Base-by-base conservation (phyloP, 30 jellyfish, hydroid and myxozoan genomes). In the Hydra vulgaris region DNA sequence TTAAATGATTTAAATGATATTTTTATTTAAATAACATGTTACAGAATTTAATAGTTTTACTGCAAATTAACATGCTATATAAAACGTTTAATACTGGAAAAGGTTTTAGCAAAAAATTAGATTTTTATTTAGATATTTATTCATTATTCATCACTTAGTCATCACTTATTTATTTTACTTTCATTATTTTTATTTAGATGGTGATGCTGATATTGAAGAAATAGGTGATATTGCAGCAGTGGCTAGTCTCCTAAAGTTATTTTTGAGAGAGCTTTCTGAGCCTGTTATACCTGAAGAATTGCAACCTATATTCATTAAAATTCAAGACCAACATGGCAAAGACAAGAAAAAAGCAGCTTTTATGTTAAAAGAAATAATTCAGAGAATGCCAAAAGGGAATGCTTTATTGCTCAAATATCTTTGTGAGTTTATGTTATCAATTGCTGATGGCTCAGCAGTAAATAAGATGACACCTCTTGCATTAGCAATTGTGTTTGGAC, bases 401-500 rank as follows among this genome's bases (percentile, higher is more conserved):
- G 78, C 77, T 18, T 81, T 79, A 75, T 70, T 89, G 54, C 81
- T 89, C 1, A 89, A 85, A 75, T 89, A 89, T 71, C 84, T 89
- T 23, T 81, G 94, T 70, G 80, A 77, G 55, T 89, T 89, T 80
- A 81, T 89, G 74, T 67, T 81, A 27, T 77, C 74, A 23, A 74
- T 89, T 80, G 52, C 95, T 12, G 85, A 82, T 26, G 84, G 85
- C 22, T 82, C 97, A 80, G 92, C 85, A 21, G 76, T 82, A 22
- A 92, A 92, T 73, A 92, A 92, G 78, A 92, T 92, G 98, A 92
- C 96, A 18, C 94, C 94, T 21, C 84, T 92, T 20, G 98, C 98
- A n/a, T 84, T 92, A 19, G 98, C 98, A 0, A 92, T 92, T 71
- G 98, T 92, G 7, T 92, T 92, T 87, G 98, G 98, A 72, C 98